A percentile compares a stretch with the other conserved stretches of the same genome.
Evolutionary conservation across 2,797 vertebrate genomes (phyloP).

Genomic region (Sebastiscus tertius): DNA sequence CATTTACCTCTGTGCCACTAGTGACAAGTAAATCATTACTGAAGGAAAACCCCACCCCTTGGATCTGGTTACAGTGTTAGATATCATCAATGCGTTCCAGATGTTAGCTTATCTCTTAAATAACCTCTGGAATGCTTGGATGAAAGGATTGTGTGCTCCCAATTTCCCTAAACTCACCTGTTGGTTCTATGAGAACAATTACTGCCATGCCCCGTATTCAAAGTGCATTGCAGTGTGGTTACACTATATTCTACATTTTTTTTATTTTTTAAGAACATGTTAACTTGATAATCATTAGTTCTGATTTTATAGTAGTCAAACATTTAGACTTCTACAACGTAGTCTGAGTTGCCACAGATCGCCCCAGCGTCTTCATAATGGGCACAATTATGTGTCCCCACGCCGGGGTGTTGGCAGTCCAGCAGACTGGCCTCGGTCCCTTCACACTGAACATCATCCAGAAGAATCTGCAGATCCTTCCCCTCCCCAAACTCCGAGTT

Average conservation of each 20-base stretch:
- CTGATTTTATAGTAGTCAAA: not conserved
- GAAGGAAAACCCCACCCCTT: not conserved
- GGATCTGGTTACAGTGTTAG: not conserved
- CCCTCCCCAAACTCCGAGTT: constrained; percentile 91
- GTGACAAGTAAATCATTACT: not conserved
- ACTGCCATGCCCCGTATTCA: not conserved
- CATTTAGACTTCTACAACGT: constrained; percentile 31
- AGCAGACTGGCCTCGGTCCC: constrained; percentile 88
- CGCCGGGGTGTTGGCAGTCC: constrained; percentile 84
- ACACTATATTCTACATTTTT: not conserved
- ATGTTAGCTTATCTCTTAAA: not conserved
- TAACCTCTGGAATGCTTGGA: not conserved
- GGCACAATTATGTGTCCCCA: constrained; percentile 88
- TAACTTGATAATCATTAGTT: constrained; percentile 11
- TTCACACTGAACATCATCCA: constrained; percentile 90
- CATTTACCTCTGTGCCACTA: not conserved
- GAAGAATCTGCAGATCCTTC: constrained; percentile 82
- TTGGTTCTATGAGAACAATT: not conserved
- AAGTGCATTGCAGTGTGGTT: not conserved
- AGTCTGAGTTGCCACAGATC: constrained; percentile 81
- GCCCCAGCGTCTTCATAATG: constrained; percentile 93
- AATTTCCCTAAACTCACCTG: not conserved
- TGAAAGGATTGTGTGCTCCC: not conserved
- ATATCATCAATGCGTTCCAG: not conserved
- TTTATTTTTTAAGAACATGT: not conserved